Base-by-base conservation (phyloP, 2,888 invertebrate species). In the Epinotia demarniana region DNA sequence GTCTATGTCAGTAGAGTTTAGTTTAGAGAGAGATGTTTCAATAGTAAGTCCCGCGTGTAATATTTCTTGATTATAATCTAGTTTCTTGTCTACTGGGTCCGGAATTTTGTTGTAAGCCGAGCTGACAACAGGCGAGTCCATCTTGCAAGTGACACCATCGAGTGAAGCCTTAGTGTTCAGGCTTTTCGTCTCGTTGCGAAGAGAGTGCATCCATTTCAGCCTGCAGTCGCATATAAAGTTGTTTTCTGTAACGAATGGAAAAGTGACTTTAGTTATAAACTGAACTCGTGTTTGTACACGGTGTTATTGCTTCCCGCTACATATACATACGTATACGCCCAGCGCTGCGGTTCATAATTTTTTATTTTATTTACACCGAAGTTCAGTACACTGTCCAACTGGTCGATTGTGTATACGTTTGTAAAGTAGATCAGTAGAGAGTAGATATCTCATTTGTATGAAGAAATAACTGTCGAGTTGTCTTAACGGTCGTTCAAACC, bases 161-260 rank as follows among this genome's bases (percentile, higher is more conserved):
- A 97, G 92, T 49, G 96, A 95, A 80, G 95, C 95, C 80, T 95
- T 95, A 79, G 97, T 95, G 83, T 95, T 95, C 81, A 94, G 94
- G 87, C 96, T 97, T 87, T 95, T 95, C 79, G 97, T 97, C 81
- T 97, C 97, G 89, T 96, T 96, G 78, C 95, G 95, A 77, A 98
- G 92, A 63, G 94, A 94, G 90, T 96, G 96, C 92, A 97, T 96
- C 98, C 98, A 98, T 81, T 96, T 95, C 81, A 98, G 92, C 80
- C 97, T 96, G 89, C 97, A 97, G 94, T 97, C 97, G 92, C 98
- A 98, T 82, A 96, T 95, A 90, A 98, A 96, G 88, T 96, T 96
- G 93, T 98, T 98, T 83, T 96, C 98, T 98, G 96, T 69, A 94
- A 86, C 81, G 85, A 83, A 82, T 84, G 73, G 77, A 55, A 77